These are phyloP conservation scores for Cataglyphis livida DNA, from an alignment of 2,888 invertebrate species.

Conservation along the genomic window DNA sequence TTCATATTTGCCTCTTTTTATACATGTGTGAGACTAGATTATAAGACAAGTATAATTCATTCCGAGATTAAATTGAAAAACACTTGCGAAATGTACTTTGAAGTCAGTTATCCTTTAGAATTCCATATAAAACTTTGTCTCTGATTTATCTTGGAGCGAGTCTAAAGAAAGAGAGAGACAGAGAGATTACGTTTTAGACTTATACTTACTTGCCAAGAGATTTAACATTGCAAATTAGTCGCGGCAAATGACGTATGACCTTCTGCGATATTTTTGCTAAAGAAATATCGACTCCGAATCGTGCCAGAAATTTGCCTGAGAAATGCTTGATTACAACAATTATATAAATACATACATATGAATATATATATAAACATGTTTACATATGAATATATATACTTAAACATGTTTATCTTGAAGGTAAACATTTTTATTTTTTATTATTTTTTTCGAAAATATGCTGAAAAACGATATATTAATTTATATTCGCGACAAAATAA, in stretches of 20 bases:
- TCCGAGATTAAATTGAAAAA: background rate
- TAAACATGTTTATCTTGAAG: background rate
- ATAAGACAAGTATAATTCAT: background rate
- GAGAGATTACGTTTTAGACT: background rate
- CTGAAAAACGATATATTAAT: background rate
- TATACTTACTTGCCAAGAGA: background rate
- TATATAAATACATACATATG: background rate
- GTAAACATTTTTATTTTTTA: background rate
- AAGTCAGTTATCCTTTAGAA: background rate
- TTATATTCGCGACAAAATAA: background rate
- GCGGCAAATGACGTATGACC: slow-evolving; percentile 20
- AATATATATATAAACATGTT: background rate
- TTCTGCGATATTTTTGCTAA: background rate
- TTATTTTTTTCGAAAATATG: background rate
- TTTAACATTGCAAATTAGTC: slow-evolving; percentile 12
- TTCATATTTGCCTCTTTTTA: background rate
- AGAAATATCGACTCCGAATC: slow-evolving; percentile 7
- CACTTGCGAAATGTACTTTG: background rate
- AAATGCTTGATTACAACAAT: background rate
- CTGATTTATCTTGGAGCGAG: background rate
- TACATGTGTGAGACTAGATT: background rate
- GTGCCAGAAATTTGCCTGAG: background rate
- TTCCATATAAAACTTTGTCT: background rate
- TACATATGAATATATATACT: background rate
- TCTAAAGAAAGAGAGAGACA: background rate